phyloP scores from a whole-genome alignment of 2,888 invertebrate species.

The Byasa hedistus region DNA sequence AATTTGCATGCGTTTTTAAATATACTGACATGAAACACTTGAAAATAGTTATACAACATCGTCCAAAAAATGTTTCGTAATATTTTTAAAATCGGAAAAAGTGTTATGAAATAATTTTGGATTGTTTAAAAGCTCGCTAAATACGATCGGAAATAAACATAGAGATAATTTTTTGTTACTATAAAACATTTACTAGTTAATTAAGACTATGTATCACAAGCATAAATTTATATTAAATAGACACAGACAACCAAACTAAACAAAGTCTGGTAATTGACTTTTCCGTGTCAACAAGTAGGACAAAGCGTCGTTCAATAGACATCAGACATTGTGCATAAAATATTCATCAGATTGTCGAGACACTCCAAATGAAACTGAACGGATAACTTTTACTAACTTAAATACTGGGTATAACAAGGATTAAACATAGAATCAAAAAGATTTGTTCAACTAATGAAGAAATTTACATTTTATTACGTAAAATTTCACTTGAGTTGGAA shows the following conservation, averaged over 20 bases:
- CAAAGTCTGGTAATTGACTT: constrained; percentile 15
- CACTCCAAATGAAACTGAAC: constrained; percentile 19
- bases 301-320: constrained; percentile 17
- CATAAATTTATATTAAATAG: background rate
- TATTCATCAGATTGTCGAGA: constrained; percentile 27
- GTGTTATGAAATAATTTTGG: no score
- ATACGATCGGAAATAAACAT: no score
- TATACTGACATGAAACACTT: no score
- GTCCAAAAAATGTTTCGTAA: no score
- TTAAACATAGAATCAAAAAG: constrained; percentile 19
- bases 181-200: no score
- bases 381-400: constrained; percentile 22
- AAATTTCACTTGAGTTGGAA: background rate
- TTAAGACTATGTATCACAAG: background rate
- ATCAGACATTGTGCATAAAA: constrained; percentile 27
- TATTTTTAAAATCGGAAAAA: no score
- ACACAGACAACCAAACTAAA: constrained; percentile 11
- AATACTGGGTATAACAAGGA: constrained; percentile 5
- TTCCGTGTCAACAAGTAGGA: constrained; percentile 11
- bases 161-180: no score
- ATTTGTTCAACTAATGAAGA: constrained; percentile 10
- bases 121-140: no score
- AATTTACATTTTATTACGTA: constrained; percentile 3
- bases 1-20: no score
- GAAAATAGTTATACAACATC: no score